Evolutionary conservation across 53 echinoderm and acorn worm species (phyloP), one percentile per base, ranked within the genome.

Genomic region (Glandiceps talaboti): DNA sequence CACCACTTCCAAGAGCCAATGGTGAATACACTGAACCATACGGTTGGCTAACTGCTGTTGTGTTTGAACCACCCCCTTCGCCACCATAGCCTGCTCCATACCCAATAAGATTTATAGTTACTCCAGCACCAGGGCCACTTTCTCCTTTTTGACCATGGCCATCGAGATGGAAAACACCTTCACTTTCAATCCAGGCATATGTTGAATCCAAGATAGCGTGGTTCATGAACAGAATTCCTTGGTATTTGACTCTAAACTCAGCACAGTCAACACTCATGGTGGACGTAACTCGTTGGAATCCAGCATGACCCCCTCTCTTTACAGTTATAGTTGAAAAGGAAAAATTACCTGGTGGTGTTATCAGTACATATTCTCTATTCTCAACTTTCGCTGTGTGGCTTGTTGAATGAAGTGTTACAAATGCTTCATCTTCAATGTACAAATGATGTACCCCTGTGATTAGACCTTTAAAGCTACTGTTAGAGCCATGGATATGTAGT

Each of bases 11-110:
- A 45, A 84, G 73, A 25, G 81, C 80, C 45, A 89, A 30, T 14
- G 87, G 88, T 33, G 79, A 85, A 77, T 85, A 91, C 32, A 94
- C 81, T 28, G 94, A 94, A 27, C 91, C 94, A 89, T 91, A 87
- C 1, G 94, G 94, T 73, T 91, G 89, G 77, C 91, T 87, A 25
- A 91, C 89, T 30, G 81, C 74, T 29, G 83, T 73, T 25, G 79
- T 79, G 74, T 87, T 80, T 25, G 75, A 28, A 12, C 94, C 94
- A 30, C 94, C 94, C 81, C 94, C 94, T 85, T 94, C 89, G 26
- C 94, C 94, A 32, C 94, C 94, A 78, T 94, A 91, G 33, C 89
- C 89, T 30, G 87, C 94, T 32, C 94, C 94, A 85, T 94, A 94
- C 27, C 94, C 94, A 80, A 83, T 29, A 29, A 85, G 86, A 84